Base-by-base conservation (phyloP, 2,888 invertebrate genomes). In the Fragum whitleyi region DNA sequence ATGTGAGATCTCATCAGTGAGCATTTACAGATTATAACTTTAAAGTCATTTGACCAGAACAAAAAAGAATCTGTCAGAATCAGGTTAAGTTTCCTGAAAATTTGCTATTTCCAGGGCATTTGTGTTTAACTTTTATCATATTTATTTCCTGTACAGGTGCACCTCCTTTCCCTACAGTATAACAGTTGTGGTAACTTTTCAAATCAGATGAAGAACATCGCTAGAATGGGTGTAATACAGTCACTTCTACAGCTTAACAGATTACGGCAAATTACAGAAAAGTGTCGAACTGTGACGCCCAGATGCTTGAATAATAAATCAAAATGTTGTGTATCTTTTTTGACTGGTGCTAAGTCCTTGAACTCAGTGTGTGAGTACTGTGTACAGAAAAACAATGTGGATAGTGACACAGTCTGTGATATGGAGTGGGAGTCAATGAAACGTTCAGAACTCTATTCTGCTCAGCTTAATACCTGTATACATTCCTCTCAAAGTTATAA, bases 401-500 rank as follows among this genome's bases (percentile, higher is more conserved):
- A 78, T 21, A 74, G 72, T 42, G 72, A 83, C 59, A 32, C 78
- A 65, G 74, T 77, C 78, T 85, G 85, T 83, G 81, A 83, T 74
- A 82, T 79, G n/a, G 77, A 68, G 32, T 75, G 53, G 68, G 62
- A 69, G n/a, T 77, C 76, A 65, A 65, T 74, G 26, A 39, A 42
- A 51, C 57, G 70, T 32, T 70, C 77, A 42, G 72, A 79, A 70
- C 80, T 81, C 65, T 59, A 71, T 26, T 70, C 75, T 53, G 74
- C 61, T 65, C 67, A 81, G 57, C 23, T 81, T 11, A 87, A 89
- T 36, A 81, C 84, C 6, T 91, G 91, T 77, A 73, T 83, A 42
- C 87, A 90, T 47, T 83, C 87, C 47, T 80, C 82, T 68, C 78
- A 87, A 42, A 87, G 84, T 82, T 91, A 91, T 76, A 90, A 91